These are phyloP conservation scores for Plemyria rubiginata DNA, from an alignment of 2,888 invertebrate genomes.

Conservation along the genomic window DNA sequence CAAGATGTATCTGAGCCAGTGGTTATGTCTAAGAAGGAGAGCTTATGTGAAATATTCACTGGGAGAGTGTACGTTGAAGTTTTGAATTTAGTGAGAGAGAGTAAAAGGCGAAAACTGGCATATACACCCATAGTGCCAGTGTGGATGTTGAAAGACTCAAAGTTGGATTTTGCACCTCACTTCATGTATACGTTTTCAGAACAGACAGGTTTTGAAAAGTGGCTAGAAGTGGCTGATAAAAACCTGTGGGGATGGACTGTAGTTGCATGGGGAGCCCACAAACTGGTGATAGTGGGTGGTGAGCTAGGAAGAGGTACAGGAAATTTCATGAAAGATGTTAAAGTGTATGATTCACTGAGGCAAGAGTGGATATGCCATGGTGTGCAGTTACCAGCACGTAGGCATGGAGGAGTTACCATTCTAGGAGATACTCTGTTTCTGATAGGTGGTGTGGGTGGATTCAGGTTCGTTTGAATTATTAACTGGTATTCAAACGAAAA, in stretches of 20 bases:
- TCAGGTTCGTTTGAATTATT: slow-evolving; percentile 62
- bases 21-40: slow-evolving; percentile 46
- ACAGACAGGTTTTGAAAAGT: slow-evolving; percentile 59
- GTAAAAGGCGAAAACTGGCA: slow-evolving; percentile 52
- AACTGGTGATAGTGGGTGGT: slow-evolving; percentile 68
- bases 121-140: slow-evolving; percentile 61
- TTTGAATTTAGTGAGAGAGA: slow-evolving; percentile 54
- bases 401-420: slow-evolving; percentile 68
- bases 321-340: slow-evolving; percentile 65
- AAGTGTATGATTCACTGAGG: slow-evolving; percentile 66
- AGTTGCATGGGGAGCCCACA: slow-evolving; percentile 65
- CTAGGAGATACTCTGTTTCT: slow-evolving; percentile 63
- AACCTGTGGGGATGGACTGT: slow-evolving; percentile 76
- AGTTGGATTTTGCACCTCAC: slow-evolving; percentile 55
- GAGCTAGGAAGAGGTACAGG: slow-evolving; percentile 72
- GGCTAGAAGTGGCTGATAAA: slow-evolving; percentile 69
- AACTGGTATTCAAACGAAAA: not conserved
- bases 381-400: slow-evolving; percentile 61
- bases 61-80: slow-evolving; percentile 67
- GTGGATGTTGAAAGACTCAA: slow-evolving; percentile 54
- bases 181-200: slow-evolving; percentile 59
- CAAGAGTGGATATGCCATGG: slow-evolving; percentile 69
- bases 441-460: slow-evolving; percentile 75
- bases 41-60: slow-evolving; percentile 57
- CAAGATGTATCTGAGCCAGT: slow-evolving; percentile 42